A percentile compares a stretch with the other conserved stretches of the same genome.
phyloP scores from a whole-genome alignment of 2,113 vertebrate species.

The Athene cunicularia region DNA sequence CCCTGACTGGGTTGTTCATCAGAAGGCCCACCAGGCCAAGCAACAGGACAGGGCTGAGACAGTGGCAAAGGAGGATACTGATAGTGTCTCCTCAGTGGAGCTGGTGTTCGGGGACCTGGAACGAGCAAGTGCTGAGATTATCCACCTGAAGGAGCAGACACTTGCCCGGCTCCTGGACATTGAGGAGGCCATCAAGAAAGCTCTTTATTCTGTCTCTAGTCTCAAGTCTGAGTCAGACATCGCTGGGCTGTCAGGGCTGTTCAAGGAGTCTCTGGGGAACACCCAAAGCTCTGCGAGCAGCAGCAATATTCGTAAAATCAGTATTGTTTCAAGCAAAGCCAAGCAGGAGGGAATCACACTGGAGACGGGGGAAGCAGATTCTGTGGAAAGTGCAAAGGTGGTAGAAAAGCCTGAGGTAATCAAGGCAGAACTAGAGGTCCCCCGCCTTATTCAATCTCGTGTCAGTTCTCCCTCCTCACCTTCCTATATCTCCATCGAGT shows the following conservation, averaged over 20 bases:
- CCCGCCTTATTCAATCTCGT: conserved; percentile 52
- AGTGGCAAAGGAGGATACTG: conserved; percentile 44
- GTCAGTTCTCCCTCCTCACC: conserved; percentile 81
- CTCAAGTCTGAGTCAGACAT: conserved; percentile 90
- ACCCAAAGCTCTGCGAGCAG: conserved; percentile 58
- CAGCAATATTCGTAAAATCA: conserved; percentile 79
- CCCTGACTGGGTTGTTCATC: conserved; percentile 79
- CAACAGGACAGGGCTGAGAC: conserved; percentile 49
- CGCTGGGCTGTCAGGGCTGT: conserved; percentile 80
- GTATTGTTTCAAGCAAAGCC: conserved; percentile 77
- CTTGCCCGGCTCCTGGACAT: conserved; percentile 89
- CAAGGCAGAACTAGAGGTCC: not conserved
- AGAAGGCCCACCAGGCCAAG: conserved; percentile 13
- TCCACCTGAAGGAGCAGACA: conserved; percentile 90
- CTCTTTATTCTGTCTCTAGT: conserved; percentile 88
- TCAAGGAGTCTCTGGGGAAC: conserved; percentile 84
- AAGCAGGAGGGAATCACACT: not conserved
- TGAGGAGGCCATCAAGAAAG: conserved; percentile 90
- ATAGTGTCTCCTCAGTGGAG: conserved; percentile 79
- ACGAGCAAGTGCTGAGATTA: conserved; percentile 88
- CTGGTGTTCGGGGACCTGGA: conserved; percentile 89
- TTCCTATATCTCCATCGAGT: conserved; percentile 87
- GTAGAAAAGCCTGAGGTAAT: not conserved
- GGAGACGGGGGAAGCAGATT: not conserved
- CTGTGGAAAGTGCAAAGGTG: not conserved